A percentile compares a stretch with the other conserved stretches of the same genome.
Conservation (phyloP, 2,113 vertebrate genomes). For the Dasyurus viverrinus region DNA sequence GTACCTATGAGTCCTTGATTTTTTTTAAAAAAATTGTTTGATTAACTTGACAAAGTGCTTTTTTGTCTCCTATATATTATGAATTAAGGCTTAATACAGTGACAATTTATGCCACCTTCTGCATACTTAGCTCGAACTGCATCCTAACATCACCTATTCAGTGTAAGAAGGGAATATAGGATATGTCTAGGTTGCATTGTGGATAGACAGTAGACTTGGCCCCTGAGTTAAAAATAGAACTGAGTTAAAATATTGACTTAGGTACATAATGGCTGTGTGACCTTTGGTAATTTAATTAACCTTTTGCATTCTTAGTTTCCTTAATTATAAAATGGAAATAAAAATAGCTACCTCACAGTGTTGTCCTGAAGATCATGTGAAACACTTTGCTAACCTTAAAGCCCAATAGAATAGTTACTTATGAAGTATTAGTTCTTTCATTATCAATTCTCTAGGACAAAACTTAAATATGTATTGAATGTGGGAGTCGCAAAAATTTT, state of each 20-base stretch:
- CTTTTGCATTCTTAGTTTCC: neutral
- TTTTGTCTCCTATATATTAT: neutral
- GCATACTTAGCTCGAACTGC: neutral
- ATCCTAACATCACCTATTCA: neutral
- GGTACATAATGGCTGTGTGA: neutral
- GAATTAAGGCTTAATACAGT: neutral
- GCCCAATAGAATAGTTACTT: neutral
- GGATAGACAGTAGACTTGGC: neutral
- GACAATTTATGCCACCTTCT: neutral
- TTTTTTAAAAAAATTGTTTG: neutral
- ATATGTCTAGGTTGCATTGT: neutral
- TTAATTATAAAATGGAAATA: neutral
- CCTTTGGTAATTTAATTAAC: neutral
- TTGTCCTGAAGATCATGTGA: neutral
- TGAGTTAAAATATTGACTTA: neutral
- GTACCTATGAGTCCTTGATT: neutral
- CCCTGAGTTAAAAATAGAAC: neutral
- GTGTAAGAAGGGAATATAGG: neutral
- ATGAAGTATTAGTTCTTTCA: neutral
- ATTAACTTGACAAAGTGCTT: neutral
- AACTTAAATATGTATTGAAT: too few relatives aligned
- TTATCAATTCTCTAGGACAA: too few relatives aligned
- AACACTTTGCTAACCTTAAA: neutral
- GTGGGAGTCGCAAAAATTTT: too few relatives aligned
- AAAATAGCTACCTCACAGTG: neutral